A percentile compares a stretch with the other conserved stretches of the same genome.
phyloP scores from a whole-genome alignment of 2,113 vertebrate genomes.

The Pelodiscus sinensis region DNA sequence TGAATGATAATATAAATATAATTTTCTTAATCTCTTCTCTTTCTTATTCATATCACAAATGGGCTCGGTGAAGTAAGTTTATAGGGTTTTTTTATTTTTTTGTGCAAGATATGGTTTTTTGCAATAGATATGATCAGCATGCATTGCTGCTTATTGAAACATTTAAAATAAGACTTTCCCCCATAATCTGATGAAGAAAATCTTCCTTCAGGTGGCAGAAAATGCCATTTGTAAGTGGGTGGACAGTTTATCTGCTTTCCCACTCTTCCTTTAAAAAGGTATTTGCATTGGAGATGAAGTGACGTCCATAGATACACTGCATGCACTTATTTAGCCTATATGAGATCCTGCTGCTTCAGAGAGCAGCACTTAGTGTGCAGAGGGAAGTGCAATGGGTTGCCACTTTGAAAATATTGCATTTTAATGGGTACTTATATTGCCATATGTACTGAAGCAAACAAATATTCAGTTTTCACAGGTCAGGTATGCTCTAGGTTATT shows the following conservation, averaged over 20 bases:
- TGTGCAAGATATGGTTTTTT: not conserved
- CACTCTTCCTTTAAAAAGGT: not conserved
- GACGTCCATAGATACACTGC: not conserved
- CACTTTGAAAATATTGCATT: not conserved
- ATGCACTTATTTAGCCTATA: not conserved
- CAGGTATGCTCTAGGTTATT: not conserved
- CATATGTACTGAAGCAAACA: not conserved
- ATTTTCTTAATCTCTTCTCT: not conserved
- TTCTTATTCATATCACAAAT: not conserved
- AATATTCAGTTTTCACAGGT: not conserved
- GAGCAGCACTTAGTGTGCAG: not conserved
- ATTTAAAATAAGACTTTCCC: not conserved
- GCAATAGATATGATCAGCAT: not conserved
- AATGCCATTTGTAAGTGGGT: not conserved
- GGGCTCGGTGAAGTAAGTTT: not conserved
- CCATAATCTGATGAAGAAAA: not conserved
- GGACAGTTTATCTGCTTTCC: not conserved
- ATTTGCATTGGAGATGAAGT: not conserved
- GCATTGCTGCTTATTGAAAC: not conserved
- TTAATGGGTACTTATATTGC: not conserved
- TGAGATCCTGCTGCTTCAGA: fast-evolving
- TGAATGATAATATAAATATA: not conserved
- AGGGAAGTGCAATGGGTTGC: not conserved
- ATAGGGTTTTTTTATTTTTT: not conserved
- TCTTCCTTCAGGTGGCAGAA: not conserved